Base-by-base conservation (phyloP, 2,113 vertebrate genomes). In the Ranitomeya variabilis region DNA sequence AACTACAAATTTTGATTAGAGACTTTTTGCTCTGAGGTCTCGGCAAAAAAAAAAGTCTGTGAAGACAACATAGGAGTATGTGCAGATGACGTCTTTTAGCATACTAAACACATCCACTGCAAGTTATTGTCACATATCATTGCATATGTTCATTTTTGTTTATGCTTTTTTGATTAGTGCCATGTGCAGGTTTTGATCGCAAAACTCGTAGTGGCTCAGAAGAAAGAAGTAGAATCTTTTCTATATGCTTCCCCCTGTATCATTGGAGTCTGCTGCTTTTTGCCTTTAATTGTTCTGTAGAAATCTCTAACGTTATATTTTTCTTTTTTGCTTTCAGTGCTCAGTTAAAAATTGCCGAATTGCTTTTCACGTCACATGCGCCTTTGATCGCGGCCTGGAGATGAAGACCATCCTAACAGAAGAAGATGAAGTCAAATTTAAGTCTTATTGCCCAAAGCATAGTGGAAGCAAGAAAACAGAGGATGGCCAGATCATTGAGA, bases 351-450 rank as follows among this genome's bases (percentile, higher is more conserved):
- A 97, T 93, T 99, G 98, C 93, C 96, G 97, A 76, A 97, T 95
- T 0, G 98, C 98, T 76, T 99, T 99, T 92, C 98, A 99, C 0
- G 98, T 99, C 91, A 99, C 98, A 13, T 99, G 98, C 11, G 98
- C 97, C 0, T 98, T 99, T 45, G 96, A 96, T 73, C 95, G 93
- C 0, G 94, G 95, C 90, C 93, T 99, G 52, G 96, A 98, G 89
- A 99, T 99, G 98, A 99, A 96, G 92, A 99, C 98, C 71, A 96
- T 98, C 90, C 91, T 99, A 89, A 97, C 97, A 0, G 97, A 98
- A 88, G 96, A 97, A 0, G 98, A 99, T 0, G 97, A 99, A 91
- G 98, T 99, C 90, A 99, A 99, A 91, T 99, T 99, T 92, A 99
- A 98, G 92, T 98, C 98, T 0, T 99, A 95, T 92, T 99, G 98